Conservation (phyloP, 1,140 invertebrate species). For the Phthorimaea operculella region DNA sequence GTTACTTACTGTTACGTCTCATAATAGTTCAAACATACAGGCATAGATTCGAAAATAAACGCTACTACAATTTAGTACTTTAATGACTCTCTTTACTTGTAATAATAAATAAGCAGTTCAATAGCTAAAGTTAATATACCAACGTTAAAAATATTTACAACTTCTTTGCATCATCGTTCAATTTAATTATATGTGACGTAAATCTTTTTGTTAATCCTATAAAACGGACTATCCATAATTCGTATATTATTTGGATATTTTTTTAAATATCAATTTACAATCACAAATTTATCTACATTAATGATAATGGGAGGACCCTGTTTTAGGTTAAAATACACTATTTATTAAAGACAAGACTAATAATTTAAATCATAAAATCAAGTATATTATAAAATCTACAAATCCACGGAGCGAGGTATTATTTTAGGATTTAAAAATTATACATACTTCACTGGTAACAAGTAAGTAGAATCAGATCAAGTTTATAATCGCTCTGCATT, state of each 20-base stretch:
- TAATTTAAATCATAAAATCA: background rate
- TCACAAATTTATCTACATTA: slow-evolving; percentile 36
- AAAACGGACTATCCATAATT: slow-evolving; percentile 40
- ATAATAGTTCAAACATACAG: no score
- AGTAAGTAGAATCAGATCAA: slow-evolving; percentile 8
- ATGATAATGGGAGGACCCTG: slow-evolving; percentile 51
- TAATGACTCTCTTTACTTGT: no score
- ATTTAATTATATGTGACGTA: slow-evolving; percentile 12
- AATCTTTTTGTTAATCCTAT: slow-evolving; percentile 22
- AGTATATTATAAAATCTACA: slow-evolving; percentile 13
- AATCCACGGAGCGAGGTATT: slow-evolving; percentile 42
- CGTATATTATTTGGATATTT: slow-evolving; percentile 44
- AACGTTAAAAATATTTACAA: slow-evolving; percentile 48
- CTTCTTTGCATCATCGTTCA: slow-evolving; percentile 25
- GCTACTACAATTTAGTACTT: no score
- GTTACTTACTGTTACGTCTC: no score
- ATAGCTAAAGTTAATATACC: slow-evolving; percentile 35
- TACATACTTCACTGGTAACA: slow-evolving; percentile 16
- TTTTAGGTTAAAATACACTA: slow-evolving; percentile 35
- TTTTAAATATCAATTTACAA: slow-evolving; percentile 35
- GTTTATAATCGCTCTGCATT: no score
- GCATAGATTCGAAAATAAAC: no score
- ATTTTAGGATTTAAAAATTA: slow-evolving; percentile 14
- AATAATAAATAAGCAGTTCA: slow-evolving; percentile 25
- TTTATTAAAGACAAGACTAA: slow-evolving; percentile 7